A percentile compares a stretch with the other conserved stretches of the same genome.
These are phyloP conservation scores for Parotocinclus haroldoi DNA, from an alignment of 2,797 vertebrate species.

Conservation along the genomic window DNA sequence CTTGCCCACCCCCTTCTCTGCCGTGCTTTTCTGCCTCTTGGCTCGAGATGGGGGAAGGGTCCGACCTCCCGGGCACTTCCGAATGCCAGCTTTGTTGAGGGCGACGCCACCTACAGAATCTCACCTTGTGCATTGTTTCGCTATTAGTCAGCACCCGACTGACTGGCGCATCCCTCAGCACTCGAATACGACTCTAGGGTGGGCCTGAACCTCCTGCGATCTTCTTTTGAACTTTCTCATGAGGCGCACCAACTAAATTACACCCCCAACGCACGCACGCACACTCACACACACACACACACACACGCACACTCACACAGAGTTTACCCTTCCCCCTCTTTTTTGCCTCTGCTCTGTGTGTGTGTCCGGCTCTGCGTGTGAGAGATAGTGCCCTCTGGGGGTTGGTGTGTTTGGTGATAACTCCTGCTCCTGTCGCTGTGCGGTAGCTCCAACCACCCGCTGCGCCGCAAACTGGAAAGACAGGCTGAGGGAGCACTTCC, in stretches of 20 bases:
- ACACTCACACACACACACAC: not conserved
- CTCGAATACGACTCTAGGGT: not conserved
- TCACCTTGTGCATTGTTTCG: constrained; percentile 7
- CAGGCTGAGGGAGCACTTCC: constrained; percentile 37
- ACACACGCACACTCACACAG: constrained; percentile 1
- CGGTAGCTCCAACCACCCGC: constrained; percentile 11
- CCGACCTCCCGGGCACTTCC: not conserved
- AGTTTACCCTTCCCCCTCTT: constrained; percentile 19
- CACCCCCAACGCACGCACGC: not conserved
- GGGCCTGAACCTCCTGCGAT: constrained; percentile 16
- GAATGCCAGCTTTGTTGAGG: not conserved
- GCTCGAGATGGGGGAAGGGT: not conserved
- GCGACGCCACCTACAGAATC: not conserved
- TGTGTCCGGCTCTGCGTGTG: constrained; percentile 27
- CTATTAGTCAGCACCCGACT: constrained; percentile 26
- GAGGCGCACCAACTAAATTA: not conserved
- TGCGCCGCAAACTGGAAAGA: constrained; percentile 45
- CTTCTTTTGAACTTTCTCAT: constrained; percentile 18
- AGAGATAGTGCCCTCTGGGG: constrained; percentile 31
- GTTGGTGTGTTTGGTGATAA: constrained; percentile 30
- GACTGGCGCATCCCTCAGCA: not conserved
- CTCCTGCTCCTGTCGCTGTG: constrained; percentile 22
- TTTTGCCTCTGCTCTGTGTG: constrained; percentile 5
- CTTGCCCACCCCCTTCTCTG: not conserved
- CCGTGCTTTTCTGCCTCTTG: not conserved